Evolutionary conservation across 2,888 invertebrate species (phyloP).

Genomic region (Morpho helenor): DNA sequence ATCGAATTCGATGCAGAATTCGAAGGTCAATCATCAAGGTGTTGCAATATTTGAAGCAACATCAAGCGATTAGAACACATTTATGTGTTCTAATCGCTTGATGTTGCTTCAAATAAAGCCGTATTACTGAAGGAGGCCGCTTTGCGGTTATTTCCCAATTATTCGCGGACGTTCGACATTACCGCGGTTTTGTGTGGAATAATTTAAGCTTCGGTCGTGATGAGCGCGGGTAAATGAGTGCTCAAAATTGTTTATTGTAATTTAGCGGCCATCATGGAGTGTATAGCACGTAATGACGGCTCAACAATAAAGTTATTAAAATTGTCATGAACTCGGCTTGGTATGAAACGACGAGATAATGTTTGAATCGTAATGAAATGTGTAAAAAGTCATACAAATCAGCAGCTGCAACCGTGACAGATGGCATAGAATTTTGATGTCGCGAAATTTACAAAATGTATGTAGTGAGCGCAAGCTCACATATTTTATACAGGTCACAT

Average conservation of each 20-base stretch:
- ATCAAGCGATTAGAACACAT: too few relatives aligned
- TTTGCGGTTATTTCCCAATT: slow-evolving; percentile 72
- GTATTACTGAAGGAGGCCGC: slow-evolving; percentile 63
- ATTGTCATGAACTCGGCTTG: slow-evolving; percentile 45
- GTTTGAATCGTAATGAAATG: slow-evolving; percentile 20
- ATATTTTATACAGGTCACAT: too few relatives aligned
- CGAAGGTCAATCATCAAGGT: slow-evolving; percentile 24
- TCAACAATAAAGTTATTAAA: slow-evolving; percentile 65
- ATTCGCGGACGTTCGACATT: slow-evolving; percentile 70
- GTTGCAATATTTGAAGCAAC: too few relatives aligned
- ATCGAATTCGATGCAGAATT: slow-evolving; percentile 5
- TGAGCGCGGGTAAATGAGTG: slow-evolving; percentile 68
- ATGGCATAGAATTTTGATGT: too few relatives aligned
- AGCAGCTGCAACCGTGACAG: too few relatives aligned
- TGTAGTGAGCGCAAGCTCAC: too few relatives aligned
- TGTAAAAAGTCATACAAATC: too few relatives aligned
- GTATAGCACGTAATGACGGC: slow-evolving; percentile 59
- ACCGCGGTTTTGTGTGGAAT: slow-evolving; percentile 65
- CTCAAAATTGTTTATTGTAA: slow-evolving; percentile 74
- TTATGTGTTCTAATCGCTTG: slow-evolving; percentile 41
- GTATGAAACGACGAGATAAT: slow-evolving; percentile 37
- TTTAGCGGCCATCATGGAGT: slow-evolving; percentile 62
- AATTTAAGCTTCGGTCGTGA: slow-evolving; percentile 66
- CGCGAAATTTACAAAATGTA: too few relatives aligned
- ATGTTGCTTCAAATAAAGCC: slow-evolving; percentile 52